Evolutionary conservation across 2,113 vertebrate genomes (phyloP).

Genomic region (Mirounga angustirostris): DNA sequence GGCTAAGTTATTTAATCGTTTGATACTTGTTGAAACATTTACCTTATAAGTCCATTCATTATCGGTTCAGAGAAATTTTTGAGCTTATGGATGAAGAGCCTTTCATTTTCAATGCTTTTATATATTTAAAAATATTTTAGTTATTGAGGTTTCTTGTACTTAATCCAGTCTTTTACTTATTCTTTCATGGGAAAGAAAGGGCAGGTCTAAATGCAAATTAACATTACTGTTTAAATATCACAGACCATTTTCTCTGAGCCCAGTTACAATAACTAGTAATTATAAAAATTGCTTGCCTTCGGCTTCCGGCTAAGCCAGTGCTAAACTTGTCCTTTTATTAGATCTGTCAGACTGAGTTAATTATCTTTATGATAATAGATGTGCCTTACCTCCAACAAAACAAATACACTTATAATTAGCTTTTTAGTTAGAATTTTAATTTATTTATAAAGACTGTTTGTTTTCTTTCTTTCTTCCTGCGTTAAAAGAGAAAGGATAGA

Average conservation of each 20-base stretch:
- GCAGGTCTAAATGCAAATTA: constrained; percentile 91
- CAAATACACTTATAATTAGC: constrained; percentile 93
- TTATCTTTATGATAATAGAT: constrained; percentile 95
- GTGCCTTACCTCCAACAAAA: constrained; percentile 94
- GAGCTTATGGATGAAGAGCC: constrained; percentile 74
- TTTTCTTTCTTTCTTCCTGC: constrained; percentile 85
- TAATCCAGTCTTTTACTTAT: constrained; percentile 86
- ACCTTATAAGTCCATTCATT: constrained; percentile 82
- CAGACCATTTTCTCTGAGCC: constrained; percentile 92
- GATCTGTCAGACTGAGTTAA: constrained; percentile 94
- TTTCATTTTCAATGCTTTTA: constrained; percentile 49
- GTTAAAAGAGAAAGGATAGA: constrained; percentile 44
- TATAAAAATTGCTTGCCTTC: constrained; percentile 94
- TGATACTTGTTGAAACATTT: constrained; percentile 79
- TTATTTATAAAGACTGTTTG: constrained; percentile 91
- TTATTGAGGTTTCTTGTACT: constrained; percentile 77
- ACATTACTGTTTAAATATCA: constrained; percentile 92
- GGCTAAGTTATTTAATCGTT: constrained; percentile 81
- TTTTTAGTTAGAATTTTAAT: constrained; percentile 92
- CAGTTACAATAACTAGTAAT: constrained; percentile 94
- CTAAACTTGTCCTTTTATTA: constrained; percentile 93
- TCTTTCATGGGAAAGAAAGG: constrained; percentile 84
- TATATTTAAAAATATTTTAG: constrained; percentile 67
- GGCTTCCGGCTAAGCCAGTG: constrained; percentile 91
- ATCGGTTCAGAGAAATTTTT: constrained; percentile 78